Percentiles rank a stretch among this genome's conserved stretches.
Conservation (phyloP, 2,888 invertebrate species). For the Apotomis turbidana region DNA sequence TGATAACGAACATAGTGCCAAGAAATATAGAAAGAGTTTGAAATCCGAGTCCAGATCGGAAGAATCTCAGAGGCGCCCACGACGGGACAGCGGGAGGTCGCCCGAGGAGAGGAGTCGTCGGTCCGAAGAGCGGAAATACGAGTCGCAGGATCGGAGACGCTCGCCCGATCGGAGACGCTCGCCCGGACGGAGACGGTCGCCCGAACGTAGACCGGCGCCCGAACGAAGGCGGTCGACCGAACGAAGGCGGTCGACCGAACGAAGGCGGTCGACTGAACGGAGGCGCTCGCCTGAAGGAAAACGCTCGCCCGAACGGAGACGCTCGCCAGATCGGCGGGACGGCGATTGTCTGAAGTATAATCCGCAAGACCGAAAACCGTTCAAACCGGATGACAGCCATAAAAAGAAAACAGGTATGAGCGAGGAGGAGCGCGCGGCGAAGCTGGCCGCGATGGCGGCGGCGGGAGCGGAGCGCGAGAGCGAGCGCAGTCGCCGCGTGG, state of each 20-base stretch:
- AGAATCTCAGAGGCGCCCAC: not conserved
- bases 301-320: not conserved
- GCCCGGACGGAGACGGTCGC: constrained; percentile 18
- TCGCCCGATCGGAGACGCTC: too few relatives aligned
- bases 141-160: constrained; percentile 14
- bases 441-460: constrained; percentile 89
- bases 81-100: constrained; percentile 31
- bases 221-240: too few relatives aligned
- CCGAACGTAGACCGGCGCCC: not conserved
- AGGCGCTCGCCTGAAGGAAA: too few relatives aligned
- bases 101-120: constrained; percentile 52
- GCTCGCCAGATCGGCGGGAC: constrained; percentile 36
- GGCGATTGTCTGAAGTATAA: constrained; percentile 48
- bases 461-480: constrained; percentile 89
- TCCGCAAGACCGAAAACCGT: constrained; percentile 10
- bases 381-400: constrained; percentile 43
- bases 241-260: too few relatives aligned
- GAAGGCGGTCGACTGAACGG: too few relatives aligned
- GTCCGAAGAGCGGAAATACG: constrained; percentile 51
- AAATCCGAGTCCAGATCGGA: constrained; percentile 61
- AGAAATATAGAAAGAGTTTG: constrained; percentile 84
- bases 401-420: constrained; percentile 53
- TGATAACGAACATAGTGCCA: constrained; percentile 60
- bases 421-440: constrained; percentile 84
- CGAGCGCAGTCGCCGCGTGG: constrained; percentile 86